Conservation (phyloP, 2,797 vertebrate genomes). For the Capromys pilorides region DNA sequence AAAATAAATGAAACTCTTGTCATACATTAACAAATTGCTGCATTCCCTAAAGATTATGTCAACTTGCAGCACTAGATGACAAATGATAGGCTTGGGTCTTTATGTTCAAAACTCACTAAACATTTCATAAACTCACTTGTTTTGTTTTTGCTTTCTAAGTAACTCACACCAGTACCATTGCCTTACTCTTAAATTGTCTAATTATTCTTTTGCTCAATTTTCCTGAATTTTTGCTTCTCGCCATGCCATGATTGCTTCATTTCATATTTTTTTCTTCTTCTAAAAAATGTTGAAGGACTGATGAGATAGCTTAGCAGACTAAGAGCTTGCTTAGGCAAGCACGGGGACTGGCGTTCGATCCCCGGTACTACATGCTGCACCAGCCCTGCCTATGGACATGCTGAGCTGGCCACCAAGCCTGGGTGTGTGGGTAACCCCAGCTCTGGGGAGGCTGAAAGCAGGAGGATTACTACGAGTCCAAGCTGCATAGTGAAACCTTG, state of each 20-base stretch:
- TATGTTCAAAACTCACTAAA: conserved; percentile 37
- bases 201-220: conserved; percentile 6
- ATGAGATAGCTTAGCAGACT: no score
- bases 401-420: no score
- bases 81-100: conserved; percentile 5
- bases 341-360: no score
- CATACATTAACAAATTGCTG: neutral
- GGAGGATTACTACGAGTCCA: no score
- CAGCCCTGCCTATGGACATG: no score
- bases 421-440: no score
- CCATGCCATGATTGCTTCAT: neutral
- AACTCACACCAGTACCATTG: neutral
- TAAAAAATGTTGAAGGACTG: no score
- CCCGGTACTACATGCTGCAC: no score
- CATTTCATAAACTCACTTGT: neutral
- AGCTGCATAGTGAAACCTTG: no score
- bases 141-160: neutral
- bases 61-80: neutral
- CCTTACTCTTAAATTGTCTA: neutral
- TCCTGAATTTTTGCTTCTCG: conserved; percentile 31
- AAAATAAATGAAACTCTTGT: neutral
- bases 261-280: neutral
- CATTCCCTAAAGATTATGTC: conserved; percentile 1
- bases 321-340: no score
- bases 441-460: no score